Base-by-base conservation (phyloP, 1,140 invertebrate genomes). In the Tetramorium alpestre region DNA sequence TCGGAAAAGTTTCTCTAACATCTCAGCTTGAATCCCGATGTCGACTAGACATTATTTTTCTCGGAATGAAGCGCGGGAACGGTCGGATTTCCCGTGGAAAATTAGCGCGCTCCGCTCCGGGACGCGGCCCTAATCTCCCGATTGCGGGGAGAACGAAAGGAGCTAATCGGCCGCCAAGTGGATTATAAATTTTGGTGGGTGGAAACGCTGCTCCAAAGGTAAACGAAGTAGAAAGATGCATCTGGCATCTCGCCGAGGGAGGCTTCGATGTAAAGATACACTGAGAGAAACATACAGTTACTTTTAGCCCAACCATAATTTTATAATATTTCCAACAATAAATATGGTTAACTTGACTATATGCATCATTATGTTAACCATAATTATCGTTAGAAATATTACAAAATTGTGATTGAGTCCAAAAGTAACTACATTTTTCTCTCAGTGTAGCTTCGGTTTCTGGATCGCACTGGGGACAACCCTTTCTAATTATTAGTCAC, bases 401-500 rank as follows among this genome's bases (percentile, higher is more conserved):
- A 33, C 4, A 33, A 33, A 33, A 33, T 4, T 33, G 33, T 33
- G 33, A 3, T 33, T 33, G 33, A 33, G 33, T 33, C 0, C 33
- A 33, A 33, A 33, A 33, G 33, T 33, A 33, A 4, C 33, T 33
- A 4, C 4, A 33, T 33, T 33, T 3, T 33, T 33, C 33, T 33
- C 33, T 4, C 33, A 33, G 33, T 4, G 76, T 11, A 67, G 58
- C 56, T 54, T 85, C n/a, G 2, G 16, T 41, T 54, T 33, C 47
- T 13, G 28, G 60, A n/a, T 44, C 38, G 64, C 38, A 38, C n/a
- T 1, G 8, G 56, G 13, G 22, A 41, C 86, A 86, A 72, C 67
- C 88, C 58, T 33, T 47, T 47, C 85, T 90, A 89, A 92, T 92
- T 90, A 92, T 91, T 89, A 92, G 88, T 81, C 90, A 58, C 18